Base-by-base conservation (phyloP, 1,140 invertebrate genomes). In the Conopomorpha cramerella region DNA sequence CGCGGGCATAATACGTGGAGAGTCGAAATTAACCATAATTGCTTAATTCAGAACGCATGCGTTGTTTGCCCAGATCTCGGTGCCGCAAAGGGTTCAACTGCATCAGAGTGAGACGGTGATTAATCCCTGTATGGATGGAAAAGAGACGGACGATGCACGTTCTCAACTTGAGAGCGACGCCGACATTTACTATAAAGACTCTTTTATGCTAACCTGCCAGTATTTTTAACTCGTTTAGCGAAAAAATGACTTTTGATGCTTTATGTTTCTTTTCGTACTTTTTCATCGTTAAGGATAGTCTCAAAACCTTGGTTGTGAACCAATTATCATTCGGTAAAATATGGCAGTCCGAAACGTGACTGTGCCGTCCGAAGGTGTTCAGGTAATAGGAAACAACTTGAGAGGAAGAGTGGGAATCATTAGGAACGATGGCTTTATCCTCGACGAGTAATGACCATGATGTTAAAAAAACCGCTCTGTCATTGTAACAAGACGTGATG, bases 21-120 rank as follows among this genome's bases (percentile, higher is more conserved):
- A 55, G 55, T 67, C 60, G 55, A 73, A 73, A 73, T 73, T 73
- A 73, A 66, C 66, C 49, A 68, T 73, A 73, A 73, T 73, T 73
- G 66, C 68, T 73, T 73, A 68, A 73, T 73, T 68, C 60, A 44
- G 64, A 70, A 49, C 55, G 58, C 51, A 57, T 57, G 42, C 45
- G 59, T 51, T 50, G 49, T 65, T 64, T 61, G 62, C 55, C 55
- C 67, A 63, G 56, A 57, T 51, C 57, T 38, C 39, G 30, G 23
- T 32, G 45, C 57, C 41, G 49, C 51, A 51, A 56, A 60, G 59
- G 53, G 49, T 44, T 54, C 42, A 13, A 30, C 16, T 7, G 19
- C 19, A 6, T 6, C 12, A 27, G 26, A 35, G 19, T 13, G 35
- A 30, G 28, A 37, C 13, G 16, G 35, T 17, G 2, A 11, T 30